Evolutionary conservation across 1,140 invertebrate species (phyloP).

Genomic region (Drosophila oshimai): DNA sequence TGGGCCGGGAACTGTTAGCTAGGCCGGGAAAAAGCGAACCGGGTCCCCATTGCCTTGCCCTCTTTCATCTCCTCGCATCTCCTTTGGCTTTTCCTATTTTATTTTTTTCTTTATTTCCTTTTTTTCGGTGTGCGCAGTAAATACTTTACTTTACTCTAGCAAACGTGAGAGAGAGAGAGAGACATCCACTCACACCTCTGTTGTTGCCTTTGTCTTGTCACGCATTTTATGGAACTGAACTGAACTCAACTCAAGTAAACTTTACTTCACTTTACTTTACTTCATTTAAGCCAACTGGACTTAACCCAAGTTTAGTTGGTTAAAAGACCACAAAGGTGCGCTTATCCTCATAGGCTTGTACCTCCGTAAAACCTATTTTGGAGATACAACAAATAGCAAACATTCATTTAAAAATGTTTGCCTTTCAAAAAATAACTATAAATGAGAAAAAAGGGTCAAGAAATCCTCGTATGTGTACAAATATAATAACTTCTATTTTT

Average conservation of each 20-base stretch:
- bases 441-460: too few relatives aligned
- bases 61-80: conserved; percentile 38
- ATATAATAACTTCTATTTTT: too few relatives aligned
- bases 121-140: conserved; percentile 59
- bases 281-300: background rate
- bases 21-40: conserved; percentile 31
- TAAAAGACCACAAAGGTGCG: background rate
- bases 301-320: background rate
- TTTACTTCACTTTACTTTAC: conserved; percentile 10
- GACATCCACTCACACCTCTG: conserved; percentile 47
- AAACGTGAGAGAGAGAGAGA: conserved; percentile 1
- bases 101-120: conserved; percentile 21
- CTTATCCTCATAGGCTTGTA: too few relatives aligned
- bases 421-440: too few relatives aligned
- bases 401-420: too few relatives aligned
- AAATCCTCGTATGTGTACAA: too few relatives aligned
- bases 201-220: conserved; percentile 57
- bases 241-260: conserved; percentile 9
- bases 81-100: conserved; percentile 52
- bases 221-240: conserved; percentile 49
- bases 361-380: too few relatives aligned
- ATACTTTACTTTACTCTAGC: too few relatives aligned
- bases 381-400: too few relatives aligned
- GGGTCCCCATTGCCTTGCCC: conserved; percentile 33
- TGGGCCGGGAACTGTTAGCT: conserved; percentile 26